Conservation (phyloP, 2,113 vertebrate species). For the Leucoraja erinaceus region DNA sequence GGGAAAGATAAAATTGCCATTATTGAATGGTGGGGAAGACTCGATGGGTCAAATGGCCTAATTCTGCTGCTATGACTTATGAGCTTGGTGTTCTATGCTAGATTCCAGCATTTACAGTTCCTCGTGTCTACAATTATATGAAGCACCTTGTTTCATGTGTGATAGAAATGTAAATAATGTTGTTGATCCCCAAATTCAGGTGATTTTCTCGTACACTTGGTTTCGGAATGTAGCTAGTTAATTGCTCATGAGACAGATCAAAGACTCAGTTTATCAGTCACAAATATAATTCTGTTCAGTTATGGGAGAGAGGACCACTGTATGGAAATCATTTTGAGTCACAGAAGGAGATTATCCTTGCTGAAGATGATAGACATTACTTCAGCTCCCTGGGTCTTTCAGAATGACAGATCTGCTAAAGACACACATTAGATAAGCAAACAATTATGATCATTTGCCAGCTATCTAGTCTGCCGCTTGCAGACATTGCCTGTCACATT, state of each 20-base stretch:
- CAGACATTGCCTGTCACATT: not conserved
- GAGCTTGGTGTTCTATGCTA: no score
- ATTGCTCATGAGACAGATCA: not conserved
- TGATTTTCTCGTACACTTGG: no score
- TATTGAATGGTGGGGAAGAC: no score
- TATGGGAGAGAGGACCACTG: no score
- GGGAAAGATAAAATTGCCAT: no score
- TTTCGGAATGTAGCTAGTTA: not conserved
- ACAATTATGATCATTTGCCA: slow-evolving; percentile 22
- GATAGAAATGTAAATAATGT: no score
- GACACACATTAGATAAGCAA: slow-evolving; percentile 21
- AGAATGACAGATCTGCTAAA: slow-evolving; percentile 27
- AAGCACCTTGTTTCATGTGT: no score
- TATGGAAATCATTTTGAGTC: not conserved
- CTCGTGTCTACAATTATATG: no score
- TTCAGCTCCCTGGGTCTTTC: slow-evolving; percentile 21
- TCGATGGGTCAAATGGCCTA: no score
- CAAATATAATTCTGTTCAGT: not conserved
- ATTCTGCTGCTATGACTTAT: no score
- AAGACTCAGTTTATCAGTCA: not conserved
- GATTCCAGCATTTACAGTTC: no score
- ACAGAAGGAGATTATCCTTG: not conserved
- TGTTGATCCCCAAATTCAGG: no score
- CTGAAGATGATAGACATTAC: slow-evolving; percentile 6
- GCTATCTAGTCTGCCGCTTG: not conserved